phyloP scores from a whole-genome alignment of 2,113 vertebrate genomes.

The Bubo scandiacus region DNA sequence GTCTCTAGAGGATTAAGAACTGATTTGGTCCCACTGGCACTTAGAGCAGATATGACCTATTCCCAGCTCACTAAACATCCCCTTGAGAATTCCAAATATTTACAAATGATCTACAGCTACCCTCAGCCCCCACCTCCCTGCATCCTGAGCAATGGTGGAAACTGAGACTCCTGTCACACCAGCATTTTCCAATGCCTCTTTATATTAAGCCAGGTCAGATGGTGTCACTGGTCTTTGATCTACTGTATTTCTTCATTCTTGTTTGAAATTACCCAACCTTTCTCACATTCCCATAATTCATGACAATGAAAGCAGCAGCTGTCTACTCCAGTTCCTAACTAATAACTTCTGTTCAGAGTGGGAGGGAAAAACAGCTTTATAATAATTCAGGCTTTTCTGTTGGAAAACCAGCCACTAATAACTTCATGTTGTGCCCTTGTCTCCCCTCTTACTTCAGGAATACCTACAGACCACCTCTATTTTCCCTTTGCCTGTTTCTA shows the following conservation, averaged over 20 bases:
- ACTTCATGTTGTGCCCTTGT: not conserved
- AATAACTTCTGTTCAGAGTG: constrained; percentile 14
- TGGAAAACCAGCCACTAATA: not conserved
- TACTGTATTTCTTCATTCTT: constrained; percentile 34
- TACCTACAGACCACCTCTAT: not conserved
- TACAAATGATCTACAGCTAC: not conserved
- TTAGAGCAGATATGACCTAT: not conserved
- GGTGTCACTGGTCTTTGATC: constrained; percentile 33
- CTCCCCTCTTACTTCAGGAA: not conserved
- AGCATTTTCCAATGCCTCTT: not conserved
- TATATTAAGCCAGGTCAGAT: constrained; percentile 8
- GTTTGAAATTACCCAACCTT: constrained; percentile 20
- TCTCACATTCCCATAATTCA: constrained; percentile 37
- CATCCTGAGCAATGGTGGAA: not conserved
- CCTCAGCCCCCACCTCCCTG: not conserved
- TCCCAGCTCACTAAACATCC: not conserved
- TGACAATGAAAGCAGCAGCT: constrained; percentile 11
- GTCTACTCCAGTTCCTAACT: constrained; percentile 8
- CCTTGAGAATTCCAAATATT: not conserved
- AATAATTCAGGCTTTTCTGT: not conserved
- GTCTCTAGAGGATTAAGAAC: not conserved
- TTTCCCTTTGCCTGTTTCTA: not conserved
- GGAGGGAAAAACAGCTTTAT: not conserved
- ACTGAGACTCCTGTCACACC: not conserved
- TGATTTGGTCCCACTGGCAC: not conserved